These are phyloP conservation scores for Macrotis lagotis DNA, from an alignment of 2,113 vertebrate species.

Conservation along the genomic window DNA sequence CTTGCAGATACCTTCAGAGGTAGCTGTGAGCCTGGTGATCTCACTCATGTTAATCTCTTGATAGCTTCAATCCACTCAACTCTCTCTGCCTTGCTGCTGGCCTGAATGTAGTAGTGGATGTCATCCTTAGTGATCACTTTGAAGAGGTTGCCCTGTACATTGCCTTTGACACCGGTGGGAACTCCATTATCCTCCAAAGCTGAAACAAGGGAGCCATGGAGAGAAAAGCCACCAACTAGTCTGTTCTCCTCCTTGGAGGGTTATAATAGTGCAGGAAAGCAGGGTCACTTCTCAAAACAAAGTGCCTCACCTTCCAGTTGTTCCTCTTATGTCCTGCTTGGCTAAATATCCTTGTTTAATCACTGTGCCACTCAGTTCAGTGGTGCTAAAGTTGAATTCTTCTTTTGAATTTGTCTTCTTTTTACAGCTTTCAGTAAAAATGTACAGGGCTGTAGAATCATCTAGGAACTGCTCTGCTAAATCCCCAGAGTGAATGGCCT, in stretches of 20 bases:
- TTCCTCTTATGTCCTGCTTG: conserved; percentile 97
- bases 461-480: conserved; percentile 92
- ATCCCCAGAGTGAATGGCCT: conserved; percentile 85
- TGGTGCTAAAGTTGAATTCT: conserved; percentile 85
- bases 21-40: neutral
- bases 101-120: conserved; percentile 94
- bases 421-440: conserved; percentile 90
- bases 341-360: conserved; percentile 93
- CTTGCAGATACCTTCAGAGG: neutral
- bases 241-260: conserved; percentile 94
- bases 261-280: conserved; percentile 96
- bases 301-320: conserved; percentile 97
- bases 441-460: conserved; percentile 92
- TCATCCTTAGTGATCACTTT: conserved; percentile 96
- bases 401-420: conserved; percentile 88
- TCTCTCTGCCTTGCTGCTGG: conserved; percentile 91
- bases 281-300: conserved; percentile 93
- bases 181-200: conserved; percentile 94
- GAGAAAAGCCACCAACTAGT: conserved; percentile 92
- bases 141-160: conserved; percentile 96
- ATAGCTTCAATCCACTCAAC: conserved; percentile 94
- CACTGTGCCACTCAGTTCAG: conserved; percentile 92
- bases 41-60: conserved; percentile 86
- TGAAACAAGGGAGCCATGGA: conserved; percentile 93
- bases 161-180: conserved; percentile 95